Base-by-base conservation (phyloP, 2,797 vertebrate genomes). In the Halcyon chelicuti region DNA sequence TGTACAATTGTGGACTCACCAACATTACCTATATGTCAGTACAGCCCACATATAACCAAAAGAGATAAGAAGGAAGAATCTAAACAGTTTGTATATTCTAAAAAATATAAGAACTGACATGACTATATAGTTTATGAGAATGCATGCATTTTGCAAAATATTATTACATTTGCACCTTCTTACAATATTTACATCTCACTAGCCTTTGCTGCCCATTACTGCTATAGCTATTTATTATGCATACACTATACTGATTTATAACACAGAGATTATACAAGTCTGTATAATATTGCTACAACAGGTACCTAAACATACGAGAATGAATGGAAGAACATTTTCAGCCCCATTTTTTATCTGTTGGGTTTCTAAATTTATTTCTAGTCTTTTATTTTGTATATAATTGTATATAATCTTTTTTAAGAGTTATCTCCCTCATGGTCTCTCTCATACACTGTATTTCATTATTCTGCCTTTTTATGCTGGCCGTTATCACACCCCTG, bases 311-410 rank as follows among this genome's bases (percentile, higher is more conserved):
- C 0, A 1, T 35, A 42, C 16, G 40, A 42, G 40, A 66, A 70
- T 66, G 14, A 75, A 61, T 22, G 3, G 5, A 73, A 39, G 9
- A 78, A n/a, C 2, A 1, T 47, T 51, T 74, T 44, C 16, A 93
- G 12, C 2, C 7, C 4, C 6, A 5, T 0, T 0, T 10, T 57
- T 79, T 72, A 21, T 73, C 49, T 70, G 10, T n/a, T 39, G 40
- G 2, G 65, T 4, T 70, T 79, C 46, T 82, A 49, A 71, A 46
- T 46, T 62, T 61, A 31, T 66, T 75, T 93, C 8, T 58, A 33
- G 7, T 61, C 37, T 60, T 80, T 25, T 75, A 5, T 21, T 68
- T 37, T 37, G 37, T 37, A 37, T 37, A 37, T 37, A 37, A 37
- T 33, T 57, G 6, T 51, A 8, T 12, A 16, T 22, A 35, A 1